These are phyloP conservation scores for Meandrusa payeni DNA, from an alignment of 2,888 invertebrate genomes.

Conservation along the genomic window DNA sequence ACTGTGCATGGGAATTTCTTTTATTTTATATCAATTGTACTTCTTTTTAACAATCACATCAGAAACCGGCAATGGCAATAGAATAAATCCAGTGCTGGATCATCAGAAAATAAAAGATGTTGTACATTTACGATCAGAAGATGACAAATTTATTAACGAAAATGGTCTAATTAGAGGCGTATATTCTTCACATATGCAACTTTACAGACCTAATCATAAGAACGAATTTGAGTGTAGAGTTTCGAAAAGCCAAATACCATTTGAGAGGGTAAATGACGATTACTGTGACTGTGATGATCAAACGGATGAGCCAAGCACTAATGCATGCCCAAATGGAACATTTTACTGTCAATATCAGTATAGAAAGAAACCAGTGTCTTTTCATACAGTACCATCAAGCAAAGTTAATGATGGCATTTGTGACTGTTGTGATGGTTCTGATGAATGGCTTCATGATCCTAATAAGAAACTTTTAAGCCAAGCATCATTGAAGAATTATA, in stretches of 20 bases:
- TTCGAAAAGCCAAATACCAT: conserved; percentile 55
- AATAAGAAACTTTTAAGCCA: conserved; percentile 54
- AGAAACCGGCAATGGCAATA: conserved; percentile 42
- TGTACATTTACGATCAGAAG: conserved; percentile 52
- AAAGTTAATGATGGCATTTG: conserved; percentile 96
- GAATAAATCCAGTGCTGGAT: conserved; percentile 48
- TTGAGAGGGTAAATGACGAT: conserved; percentile 86
- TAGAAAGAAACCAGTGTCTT: conserved; percentile 53
- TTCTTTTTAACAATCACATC: conserved; percentile 64
- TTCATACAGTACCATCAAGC: conserved; percentile 82
- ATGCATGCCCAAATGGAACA: conserved; percentile 90
- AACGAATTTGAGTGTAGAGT: conserved; percentile 67
- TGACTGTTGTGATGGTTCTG: conserved; percentile 96
- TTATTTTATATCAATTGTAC: conserved; percentile 67
- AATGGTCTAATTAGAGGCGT: conserved; percentile 67
- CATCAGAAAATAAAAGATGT: conserved; percentile 42
- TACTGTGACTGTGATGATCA: conserved; percentile 93
- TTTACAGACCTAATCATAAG: conserved; percentile 58
- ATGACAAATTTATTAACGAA: conserved; percentile 61
- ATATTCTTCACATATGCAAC: conserved; percentile 50
- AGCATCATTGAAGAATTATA: conserved; percentile 44
- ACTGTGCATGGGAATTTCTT: conserved; percentile 53
- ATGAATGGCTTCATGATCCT: conserved; percentile 83
- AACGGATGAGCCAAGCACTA: conserved; percentile 91
- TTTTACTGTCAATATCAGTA: conserved; percentile 89